Base-by-base conservation (phyloP, 1,140 invertebrate genomes). In the Caenorhabditis latens region DNA sequence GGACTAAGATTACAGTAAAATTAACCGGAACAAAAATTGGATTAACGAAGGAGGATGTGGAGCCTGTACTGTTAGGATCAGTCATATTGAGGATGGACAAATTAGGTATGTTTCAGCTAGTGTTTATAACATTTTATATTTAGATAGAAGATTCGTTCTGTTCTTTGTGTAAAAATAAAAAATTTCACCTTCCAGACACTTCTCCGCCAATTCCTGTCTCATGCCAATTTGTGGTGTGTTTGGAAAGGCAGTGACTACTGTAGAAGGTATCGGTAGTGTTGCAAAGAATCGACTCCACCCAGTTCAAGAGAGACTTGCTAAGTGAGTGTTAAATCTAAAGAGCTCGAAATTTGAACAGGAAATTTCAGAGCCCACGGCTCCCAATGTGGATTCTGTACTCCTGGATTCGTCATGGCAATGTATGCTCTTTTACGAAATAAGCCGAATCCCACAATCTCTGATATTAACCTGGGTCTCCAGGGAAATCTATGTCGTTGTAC, bases 381-480 rank as follows among this genome's bases (percentile, higher is more conserved):
- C 0, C 96, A 97, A 93, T 97, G 96, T 92, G 96, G 96, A 7
- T 97, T 96, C 92, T 97, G 96, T 89, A 97, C 96, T 6, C 96
- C 96, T 4, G 96, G 96, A 19, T 96, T 97, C 83, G 96, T 97
- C 0, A 97, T 97, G 96, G 97, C 96, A 4, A 97, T 97, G 96
- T 97, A 97, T 90, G 94, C 95, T 0, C 93, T 97, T 32, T 92
- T 97, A 0, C 93, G 96, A 88, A 95, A 94, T 86, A 94, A 95
- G 91, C 95, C 95, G 0, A 94, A 93, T 58, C 94, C 94, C 4
- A 89, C 90, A 13, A 95, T 95, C 94, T 93, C 95, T 32, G 95
- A 97, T 88, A 93, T 97, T 90, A 96, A 97, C 93, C 94, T 95
- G 19, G 95, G 96, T 0, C 95, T 97, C 91, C 96, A 97, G 94